phyloP scores from a whole-genome alignment of 2,113 vertebrate species.

The Chlorodrepanis virens region DNA sequence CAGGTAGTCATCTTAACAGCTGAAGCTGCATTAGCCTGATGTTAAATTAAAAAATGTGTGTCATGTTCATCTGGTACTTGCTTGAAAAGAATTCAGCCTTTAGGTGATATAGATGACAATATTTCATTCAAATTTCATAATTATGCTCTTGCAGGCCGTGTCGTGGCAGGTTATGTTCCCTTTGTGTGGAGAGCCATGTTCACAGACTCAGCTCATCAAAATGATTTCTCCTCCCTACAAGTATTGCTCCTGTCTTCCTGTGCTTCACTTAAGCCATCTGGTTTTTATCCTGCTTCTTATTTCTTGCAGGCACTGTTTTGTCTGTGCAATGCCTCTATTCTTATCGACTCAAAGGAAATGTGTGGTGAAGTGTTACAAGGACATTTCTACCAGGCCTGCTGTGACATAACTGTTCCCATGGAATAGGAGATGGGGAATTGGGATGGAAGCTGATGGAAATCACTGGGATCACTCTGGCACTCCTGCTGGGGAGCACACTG shows the following conservation, averaged over 20 bases:
- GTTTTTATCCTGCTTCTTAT: conserved; percentile 60
- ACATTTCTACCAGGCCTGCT: conserved; percentile 22
- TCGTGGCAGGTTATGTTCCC: background rate
- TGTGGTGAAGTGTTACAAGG: conserved; percentile 18
- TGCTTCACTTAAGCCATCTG: conserved; percentile 58
- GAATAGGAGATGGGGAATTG: background rate
- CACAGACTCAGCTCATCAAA: conserved; percentile 33
- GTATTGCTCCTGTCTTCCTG: conserved; percentile 19
- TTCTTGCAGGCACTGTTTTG: conserved; percentile 64
- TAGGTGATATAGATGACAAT: background rate
- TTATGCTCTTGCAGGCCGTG: background rate
- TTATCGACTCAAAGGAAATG: conserved; percentile 29
- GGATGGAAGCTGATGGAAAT: background rate
- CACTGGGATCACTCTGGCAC: fast-evolving
- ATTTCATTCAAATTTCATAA: conserved; percentile 15
- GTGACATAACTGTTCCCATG: background rate
- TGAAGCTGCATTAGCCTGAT: background rate
- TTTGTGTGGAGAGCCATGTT: conserved; percentile 37
- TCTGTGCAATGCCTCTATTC: conserved; percentile 46
- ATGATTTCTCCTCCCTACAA: conserved; percentile 50
- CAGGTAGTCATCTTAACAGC: conserved; percentile 32
- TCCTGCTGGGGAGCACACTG: background rate
- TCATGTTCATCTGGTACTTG: background rate
- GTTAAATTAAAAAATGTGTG: conserved; percentile 15
- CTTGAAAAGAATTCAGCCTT: conserved; percentile 31